These are phyloP conservation scores for Tenodera sinensis DNA, from an alignment of 2,888 invertebrate genomes.

Conservation along the genomic window DNA sequence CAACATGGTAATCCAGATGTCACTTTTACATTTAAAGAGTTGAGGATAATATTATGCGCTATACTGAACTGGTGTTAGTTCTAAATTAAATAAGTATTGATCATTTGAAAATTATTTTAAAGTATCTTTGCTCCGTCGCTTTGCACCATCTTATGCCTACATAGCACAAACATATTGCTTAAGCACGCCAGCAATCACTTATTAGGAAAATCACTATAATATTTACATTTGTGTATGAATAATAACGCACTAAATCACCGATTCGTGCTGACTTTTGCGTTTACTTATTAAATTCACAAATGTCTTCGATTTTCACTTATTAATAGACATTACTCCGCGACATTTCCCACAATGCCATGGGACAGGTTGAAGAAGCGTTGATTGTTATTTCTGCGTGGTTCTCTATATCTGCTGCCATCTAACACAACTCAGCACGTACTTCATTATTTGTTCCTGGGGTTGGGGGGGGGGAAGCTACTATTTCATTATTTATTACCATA, in stretches of 20 bases:
- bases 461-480: too few relatives aligned
- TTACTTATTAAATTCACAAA: neutral
- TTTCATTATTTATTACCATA: too few relatives aligned
- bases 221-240: neutral
- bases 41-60: neutral
- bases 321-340: neutral
- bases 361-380: neutral
- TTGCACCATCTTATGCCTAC: neutral
- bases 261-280: neutral
- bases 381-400: neutral
- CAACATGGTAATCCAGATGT: neutral
- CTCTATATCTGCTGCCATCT: neutral
- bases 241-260: neutral
- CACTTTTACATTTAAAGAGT: neutral
- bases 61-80: neutral
- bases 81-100: neutral
- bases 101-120: neutral
- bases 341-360: neutral
- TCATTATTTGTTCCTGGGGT: neutral
- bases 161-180: neutral
- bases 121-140: neutral
- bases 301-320: neutral
- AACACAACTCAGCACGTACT: neutral
- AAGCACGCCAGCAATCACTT: neutral
- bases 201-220: neutral